phyloP scores from a whole-genome alignment of 64 coral and sea anemone genomes.

The Exaiptasia diaphana region DNA sequence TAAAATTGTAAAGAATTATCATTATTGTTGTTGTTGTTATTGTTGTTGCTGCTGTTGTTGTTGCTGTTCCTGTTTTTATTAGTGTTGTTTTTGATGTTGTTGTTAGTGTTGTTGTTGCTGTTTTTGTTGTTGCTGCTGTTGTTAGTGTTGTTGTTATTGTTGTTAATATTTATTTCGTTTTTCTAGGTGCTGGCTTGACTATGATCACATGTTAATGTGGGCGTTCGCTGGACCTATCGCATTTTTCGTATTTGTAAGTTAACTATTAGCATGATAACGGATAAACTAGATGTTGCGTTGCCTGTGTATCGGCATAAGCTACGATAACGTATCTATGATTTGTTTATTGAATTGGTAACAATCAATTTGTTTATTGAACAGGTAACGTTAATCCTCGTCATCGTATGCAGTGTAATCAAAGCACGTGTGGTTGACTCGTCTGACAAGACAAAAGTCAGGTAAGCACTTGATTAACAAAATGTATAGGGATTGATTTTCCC shows the following conservation, averaged over 20 bases:
- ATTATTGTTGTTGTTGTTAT: not conserved
- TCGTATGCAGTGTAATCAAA: conserved; percentile 13
- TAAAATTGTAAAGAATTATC: not conserved
- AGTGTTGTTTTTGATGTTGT: too few relatives aligned
- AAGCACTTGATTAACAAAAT: too few relatives aligned
- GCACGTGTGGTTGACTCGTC: conserved; percentile 17
- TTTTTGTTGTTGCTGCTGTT: too few relatives aligned
- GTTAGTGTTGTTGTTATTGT: too few relatives aligned
- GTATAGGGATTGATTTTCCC: too few relatives aligned
- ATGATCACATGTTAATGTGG: conserved; percentile 63
- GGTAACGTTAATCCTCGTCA: conserved; percentile 34
- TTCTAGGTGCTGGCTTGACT: conserved; percentile 87
- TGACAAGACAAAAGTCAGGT: conserved; percentile 54
- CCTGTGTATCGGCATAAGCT: too few relatives aligned
- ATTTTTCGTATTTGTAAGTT: conserved; percentile 60
- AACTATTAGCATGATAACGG: not conserved
- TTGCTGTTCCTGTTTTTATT: too few relatives aligned
- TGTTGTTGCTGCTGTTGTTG: too few relatives aligned
- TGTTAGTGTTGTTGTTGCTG: too few relatives aligned
- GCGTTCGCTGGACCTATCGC: conserved; percentile 69
- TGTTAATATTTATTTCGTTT: not conserved
- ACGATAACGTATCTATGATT: too few relatives aligned
- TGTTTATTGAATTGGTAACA: not conserved
- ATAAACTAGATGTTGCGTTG: not conserved
- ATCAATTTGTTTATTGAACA: not conserved